Evolutionary conservation across 2,888 invertebrate species (phyloP).

Genomic region (Perizoma flavofasciatum): DNA sequence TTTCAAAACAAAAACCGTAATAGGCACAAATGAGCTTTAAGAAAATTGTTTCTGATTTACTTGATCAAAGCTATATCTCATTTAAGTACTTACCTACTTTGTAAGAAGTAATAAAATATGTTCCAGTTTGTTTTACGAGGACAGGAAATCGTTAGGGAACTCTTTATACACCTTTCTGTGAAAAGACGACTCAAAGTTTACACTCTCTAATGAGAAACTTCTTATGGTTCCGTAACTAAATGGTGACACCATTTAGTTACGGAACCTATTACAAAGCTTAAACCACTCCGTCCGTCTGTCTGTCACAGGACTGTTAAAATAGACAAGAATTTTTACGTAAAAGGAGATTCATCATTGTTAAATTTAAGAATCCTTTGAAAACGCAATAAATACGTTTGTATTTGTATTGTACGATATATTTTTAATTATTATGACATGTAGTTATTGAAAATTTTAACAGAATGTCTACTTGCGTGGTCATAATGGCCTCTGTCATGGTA

Average conservation of each 20-base stretch:
- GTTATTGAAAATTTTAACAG: no score
- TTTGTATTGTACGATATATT: no score
- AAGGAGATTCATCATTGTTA: no score
- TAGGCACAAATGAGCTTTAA: constrained; percentile 10
- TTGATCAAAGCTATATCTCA: constrained; percentile 11
- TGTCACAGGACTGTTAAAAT: no score
- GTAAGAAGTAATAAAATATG: constrained; percentile 22
- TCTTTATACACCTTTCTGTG: not conserved
- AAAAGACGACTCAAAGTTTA: constrained; percentile 10
- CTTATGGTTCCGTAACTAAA: constrained; percentile 5
- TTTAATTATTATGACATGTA: no score
- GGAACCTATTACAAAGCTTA: no score
- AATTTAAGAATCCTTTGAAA: no score
- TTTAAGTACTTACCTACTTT: not conserved
- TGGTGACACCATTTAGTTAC: not conserved
- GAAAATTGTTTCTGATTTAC: not conserved
- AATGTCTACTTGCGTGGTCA: no score
- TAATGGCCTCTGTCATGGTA: no score
- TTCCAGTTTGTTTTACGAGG: constrained; percentile 14
- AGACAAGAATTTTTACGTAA: no score
- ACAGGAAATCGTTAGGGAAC: constrained; percentile 20
- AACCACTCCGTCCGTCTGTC: no score
- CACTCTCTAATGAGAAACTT: constrained; percentile 5
- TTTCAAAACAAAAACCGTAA: not conserved
- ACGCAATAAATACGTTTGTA: no score